phyloP scores from a whole-genome alignment of 2,113 vertebrate genomes.

The Platanista minor region DNA sequence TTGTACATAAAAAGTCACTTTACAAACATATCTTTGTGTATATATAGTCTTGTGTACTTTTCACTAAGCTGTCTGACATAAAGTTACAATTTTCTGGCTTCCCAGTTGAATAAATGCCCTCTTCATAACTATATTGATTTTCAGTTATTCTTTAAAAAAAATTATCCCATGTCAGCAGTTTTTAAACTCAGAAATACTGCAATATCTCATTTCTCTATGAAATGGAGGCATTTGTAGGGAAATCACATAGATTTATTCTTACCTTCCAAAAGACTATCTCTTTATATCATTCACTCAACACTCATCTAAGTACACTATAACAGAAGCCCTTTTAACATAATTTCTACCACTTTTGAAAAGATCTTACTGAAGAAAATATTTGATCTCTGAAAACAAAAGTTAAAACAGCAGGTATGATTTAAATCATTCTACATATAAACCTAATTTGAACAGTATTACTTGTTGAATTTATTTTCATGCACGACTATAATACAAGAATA shows the following conservation, averaged over 20 bases:
- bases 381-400: not conserved
- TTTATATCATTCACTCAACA: not conserved
- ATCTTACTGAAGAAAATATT: not conserved
- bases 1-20: not conserved
- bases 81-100: not conserved
- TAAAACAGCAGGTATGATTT: not conserved
- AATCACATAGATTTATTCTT: not conserved
- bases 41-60: not conserved
- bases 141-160: not conserved
- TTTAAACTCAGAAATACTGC: not conserved
- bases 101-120: not conserved
- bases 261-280: not conserved
- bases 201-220: not conserved
- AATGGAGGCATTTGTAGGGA: not conserved
- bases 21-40: not conserved
- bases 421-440: not conserved
- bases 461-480: constrained; percentile 6
- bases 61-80: not conserved
- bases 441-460: not conserved
- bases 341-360: not conserved
- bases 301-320: not conserved
- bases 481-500: not conserved
- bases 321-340: not conserved
- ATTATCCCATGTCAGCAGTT: not conserved
- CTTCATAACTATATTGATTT: not conserved